Evolutionary conservation across 1,140 invertebrate genomes (phyloP).

Genomic region (Drosophila biarmipes): DNA sequence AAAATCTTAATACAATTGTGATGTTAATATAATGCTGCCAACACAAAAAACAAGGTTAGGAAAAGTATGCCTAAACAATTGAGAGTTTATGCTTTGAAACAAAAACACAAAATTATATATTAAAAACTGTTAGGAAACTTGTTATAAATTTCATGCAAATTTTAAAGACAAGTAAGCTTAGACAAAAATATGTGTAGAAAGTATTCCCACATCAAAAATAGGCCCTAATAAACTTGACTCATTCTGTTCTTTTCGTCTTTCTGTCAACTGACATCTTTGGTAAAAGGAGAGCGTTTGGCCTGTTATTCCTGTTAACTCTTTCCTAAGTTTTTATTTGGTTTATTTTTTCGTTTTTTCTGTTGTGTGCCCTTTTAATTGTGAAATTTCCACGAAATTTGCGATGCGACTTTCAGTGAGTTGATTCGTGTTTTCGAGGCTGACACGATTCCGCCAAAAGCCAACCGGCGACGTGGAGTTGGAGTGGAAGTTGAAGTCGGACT

Average conservation of each 20-base stretch:
- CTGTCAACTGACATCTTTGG: not conserved
- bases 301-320: conserved; percentile 76
- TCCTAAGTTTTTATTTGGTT: conserved; percentile 57
- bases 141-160: too few species aligned
- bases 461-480: conserved; percentile 18
- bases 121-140: too few species aligned
- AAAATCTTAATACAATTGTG: too few species aligned
- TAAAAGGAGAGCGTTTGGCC: conserved; percentile 12
- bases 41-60: too few species aligned
- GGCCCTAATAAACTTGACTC: not conserved
- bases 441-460: conserved; percentile 66
- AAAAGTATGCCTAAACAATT: too few species aligned
- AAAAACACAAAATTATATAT: too few species aligned
- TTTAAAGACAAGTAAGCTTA: too few species aligned
- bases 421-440: conserved; percentile 71
- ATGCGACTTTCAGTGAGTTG: conserved; percentile 59
- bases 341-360: conserved; percentile 27
- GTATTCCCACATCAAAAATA: not conserved
- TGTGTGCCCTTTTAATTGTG: conserved; percentile 77
- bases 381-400: conserved; percentile 80
- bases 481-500: conserved; percentile 1
- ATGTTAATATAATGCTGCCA: too few species aligned
- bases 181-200: too few species aligned
- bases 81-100: too few species aligned
- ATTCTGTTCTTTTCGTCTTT: not conserved